Conservation (phyloP, 2,888 invertebrate species). For the Bursaphelenchus okinawaensis region DNA sequence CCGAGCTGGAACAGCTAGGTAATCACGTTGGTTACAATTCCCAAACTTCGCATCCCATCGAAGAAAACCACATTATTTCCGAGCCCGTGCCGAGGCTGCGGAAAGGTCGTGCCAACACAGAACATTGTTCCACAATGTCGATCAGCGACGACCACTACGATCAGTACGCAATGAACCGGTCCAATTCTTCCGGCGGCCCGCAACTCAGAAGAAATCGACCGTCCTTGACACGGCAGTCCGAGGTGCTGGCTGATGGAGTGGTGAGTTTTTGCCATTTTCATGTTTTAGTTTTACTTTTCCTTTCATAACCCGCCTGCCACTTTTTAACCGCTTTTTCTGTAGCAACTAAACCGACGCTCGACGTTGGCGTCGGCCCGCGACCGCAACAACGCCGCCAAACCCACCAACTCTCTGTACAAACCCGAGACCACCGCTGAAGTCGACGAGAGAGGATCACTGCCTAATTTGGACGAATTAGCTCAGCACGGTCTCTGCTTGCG, state of each 20-base stretch:
- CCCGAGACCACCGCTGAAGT: conserved; percentile 13
- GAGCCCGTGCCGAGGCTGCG: conserved; percentile 8
- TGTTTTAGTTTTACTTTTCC: background rate
- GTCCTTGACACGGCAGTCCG: conserved; percentile 51
- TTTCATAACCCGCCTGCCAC: background rate
- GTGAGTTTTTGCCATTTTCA: conserved; percentile 9
- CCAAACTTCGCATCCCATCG: background rate
- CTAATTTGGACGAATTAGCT: conserved; percentile 69
- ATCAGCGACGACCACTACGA: conserved; percentile 75
- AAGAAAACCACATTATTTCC: conserved; percentile 3
- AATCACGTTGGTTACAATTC: background rate
- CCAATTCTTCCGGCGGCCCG: conserved; percentile 23
- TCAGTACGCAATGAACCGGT: conserved; percentile 68
- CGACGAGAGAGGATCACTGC: conserved; percentile 73
- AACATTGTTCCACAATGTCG: conserved; percentile 29
- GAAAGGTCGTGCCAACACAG: conserved; percentile 12
- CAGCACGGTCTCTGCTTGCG: conserved; percentile 64
- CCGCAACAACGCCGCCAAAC: conserved; percentile 22
- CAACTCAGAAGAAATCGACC: conserved; percentile 49
- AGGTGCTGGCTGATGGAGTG: conserved; percentile 37
- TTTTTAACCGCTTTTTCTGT: conserved; percentile 3
- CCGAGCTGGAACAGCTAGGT: background rate
- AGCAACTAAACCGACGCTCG: conserved; percentile 46
- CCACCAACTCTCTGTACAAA: conserved; percentile 18
- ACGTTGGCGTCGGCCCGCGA: conserved; percentile 52